Percentiles rank a stretch among this genome's conserved stretches.
Conservation (phyloP, 1,140 invertebrate genomes). For the Brachystomella parvula region DNA sequence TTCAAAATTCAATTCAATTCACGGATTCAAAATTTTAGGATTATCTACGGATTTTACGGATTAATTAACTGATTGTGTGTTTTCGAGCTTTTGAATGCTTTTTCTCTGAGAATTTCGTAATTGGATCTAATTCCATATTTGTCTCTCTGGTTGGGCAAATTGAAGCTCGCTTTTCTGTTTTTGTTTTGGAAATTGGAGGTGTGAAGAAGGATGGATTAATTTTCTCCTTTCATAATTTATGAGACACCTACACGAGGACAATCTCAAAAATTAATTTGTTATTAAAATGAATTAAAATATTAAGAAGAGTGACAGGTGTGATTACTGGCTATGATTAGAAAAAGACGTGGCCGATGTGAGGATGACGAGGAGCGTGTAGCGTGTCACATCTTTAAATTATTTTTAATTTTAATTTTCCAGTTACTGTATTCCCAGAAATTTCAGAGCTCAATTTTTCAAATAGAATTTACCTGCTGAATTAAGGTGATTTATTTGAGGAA, state of each 20-base stretch:
- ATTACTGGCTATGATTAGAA: not conserved
- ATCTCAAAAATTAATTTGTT: slow-evolving; percentile 1
- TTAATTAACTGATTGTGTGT: not conserved
- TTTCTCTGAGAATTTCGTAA: too few species aligned
- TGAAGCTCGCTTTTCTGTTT: too few species aligned
- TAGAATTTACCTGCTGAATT: too few species aligned
- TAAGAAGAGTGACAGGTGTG: not conserved
- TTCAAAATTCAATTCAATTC: not conserved
- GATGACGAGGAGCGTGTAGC: too few species aligned
- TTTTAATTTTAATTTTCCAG: not conserved
- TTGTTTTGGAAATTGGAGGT: not conserved
- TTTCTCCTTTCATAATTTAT: slow-evolving; percentile 8
- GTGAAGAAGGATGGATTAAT: not conserved
- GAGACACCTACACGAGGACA: not conserved
- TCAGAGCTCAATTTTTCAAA: too few species aligned
- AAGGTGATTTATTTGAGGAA: too few species aligned
- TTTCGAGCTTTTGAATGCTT: too few species aligned
- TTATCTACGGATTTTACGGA: too few species aligned
- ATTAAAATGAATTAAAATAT: not conserved
- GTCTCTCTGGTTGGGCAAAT: not conserved
- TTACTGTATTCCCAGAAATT: too few species aligned
- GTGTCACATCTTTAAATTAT: not conserved
- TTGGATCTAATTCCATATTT: slow-evolving; percentile 5
- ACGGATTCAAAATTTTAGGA: not conserved
- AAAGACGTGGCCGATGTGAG: too few species aligned